These are phyloP conservation scores for Petrolisthes cinctipes DNA, from an alignment of 2,888 invertebrate genomes.

Conservation along the genomic window DNA sequence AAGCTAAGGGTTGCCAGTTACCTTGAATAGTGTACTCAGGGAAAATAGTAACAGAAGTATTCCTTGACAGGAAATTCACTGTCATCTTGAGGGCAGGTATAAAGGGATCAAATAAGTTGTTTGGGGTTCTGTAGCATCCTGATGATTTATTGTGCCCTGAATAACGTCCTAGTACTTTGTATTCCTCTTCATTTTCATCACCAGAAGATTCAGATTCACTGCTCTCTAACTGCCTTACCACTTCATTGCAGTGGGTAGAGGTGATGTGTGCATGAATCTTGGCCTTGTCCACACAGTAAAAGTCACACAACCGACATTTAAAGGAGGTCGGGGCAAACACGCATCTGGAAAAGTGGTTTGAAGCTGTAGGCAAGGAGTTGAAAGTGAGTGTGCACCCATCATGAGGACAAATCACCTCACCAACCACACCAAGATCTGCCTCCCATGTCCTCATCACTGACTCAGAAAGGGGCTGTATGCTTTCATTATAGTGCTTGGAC, in stretches of 20 bases:
- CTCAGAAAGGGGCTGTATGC: not conserved
- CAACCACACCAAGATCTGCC: slow-evolving; percentile 16
- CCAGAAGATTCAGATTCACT: slow-evolving; percentile 36
- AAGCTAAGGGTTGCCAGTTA: slow-evolving; percentile 36
- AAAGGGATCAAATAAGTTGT: slow-evolving; percentile 29
- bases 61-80: slow-evolving; percentile 33
- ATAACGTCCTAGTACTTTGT: not conserved
- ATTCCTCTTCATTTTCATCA: slow-evolving; percentile 25
- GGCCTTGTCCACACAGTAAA: not conserved
- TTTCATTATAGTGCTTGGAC: slow-evolving; percentile 19
- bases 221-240: not conserved
- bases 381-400: slow-evolving; percentile 28
- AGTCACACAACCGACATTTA: slow-evolving; percentile 35
- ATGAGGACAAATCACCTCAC: slow-evolving; percentile 30
- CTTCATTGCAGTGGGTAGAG: slow-evolving; percentile 17
- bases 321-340: not conserved
- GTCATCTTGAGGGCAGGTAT: slow-evolving; percentile 40
- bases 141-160: not conserved
- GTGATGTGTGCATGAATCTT: slow-evolving; percentile 42
- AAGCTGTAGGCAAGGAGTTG: slow-evolving; percentile 10
- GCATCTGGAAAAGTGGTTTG: slow-evolving; percentile 30
- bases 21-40: not conserved
- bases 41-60: slow-evolving; percentile 29
- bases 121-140: not conserved
- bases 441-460: slow-evolving; percentile 22